Conservation (phyloP, 1,140 invertebrate genomes). For the Saccostrea cuccullata region DNA sequence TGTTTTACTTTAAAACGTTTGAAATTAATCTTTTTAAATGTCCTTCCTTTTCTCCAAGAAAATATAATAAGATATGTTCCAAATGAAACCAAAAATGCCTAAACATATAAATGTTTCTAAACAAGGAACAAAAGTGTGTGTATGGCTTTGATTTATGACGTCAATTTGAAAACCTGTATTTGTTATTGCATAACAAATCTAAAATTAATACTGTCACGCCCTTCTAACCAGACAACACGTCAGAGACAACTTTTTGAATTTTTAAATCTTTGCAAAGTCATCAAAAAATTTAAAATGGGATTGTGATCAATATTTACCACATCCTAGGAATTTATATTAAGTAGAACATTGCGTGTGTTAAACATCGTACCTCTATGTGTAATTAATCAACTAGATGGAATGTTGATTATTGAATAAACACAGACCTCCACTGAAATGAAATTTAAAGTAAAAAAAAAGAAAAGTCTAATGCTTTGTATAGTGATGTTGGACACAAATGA, state of each 20-base stretch:
- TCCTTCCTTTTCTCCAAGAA: too few species aligned
- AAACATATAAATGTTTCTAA: background rate
- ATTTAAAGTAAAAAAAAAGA: too few species aligned
- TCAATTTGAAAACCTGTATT: background rate
- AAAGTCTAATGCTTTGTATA: too few species aligned
- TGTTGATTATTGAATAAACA: background rate
- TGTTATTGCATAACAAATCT: background rate
- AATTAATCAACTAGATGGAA: background rate
- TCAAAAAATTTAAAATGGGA: background rate
- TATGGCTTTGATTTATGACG: background rate
- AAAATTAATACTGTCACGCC: background rate
- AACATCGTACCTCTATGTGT: background rate
- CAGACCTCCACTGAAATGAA: background rate
- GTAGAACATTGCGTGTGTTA: constrained; percentile 2
- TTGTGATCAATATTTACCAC: background rate
- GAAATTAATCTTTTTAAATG: too few species aligned
- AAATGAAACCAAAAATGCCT: too few species aligned
- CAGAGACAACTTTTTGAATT: background rate
- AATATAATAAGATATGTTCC: too few species aligned
- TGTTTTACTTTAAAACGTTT: too few species aligned
- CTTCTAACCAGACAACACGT: background rate
- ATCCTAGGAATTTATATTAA: background rate
- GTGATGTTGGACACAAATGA: background rate
- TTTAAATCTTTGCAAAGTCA: background rate
- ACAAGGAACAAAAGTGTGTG: background rate